Conservation (phyloP, 1,140 invertebrate genomes). For the Macrobrachium nipponense region DNA sequence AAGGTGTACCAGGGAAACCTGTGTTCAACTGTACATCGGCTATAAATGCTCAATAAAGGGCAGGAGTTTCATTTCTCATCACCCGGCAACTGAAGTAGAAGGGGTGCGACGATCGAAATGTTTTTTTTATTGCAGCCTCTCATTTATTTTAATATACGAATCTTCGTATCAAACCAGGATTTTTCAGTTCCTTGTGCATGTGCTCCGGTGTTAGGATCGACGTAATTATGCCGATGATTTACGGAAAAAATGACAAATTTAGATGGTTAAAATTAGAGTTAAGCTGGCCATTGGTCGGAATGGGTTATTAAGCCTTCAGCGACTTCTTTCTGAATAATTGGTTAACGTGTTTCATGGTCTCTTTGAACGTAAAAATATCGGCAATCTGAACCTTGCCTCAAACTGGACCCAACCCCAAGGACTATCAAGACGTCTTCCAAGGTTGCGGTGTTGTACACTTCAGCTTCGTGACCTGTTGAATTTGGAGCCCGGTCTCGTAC, state of each 20-base stretch:
- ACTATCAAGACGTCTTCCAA: slow-evolving; percentile 15
- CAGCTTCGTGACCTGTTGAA: slow-evolving; percentile 15
- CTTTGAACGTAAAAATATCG: neutral
- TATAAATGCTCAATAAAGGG: too few species aligned
- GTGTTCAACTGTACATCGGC: too few species aligned
- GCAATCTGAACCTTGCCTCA: slow-evolving; percentile 14
- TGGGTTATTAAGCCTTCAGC: neutral
- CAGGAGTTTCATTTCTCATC: too few species aligned
- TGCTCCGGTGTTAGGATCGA: too few species aligned
- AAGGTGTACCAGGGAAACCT: too few species aligned
- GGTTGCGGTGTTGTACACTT: slow-evolving; percentile 21
- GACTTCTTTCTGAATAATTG: slow-evolving; percentile 12
- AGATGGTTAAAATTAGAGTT: neutral
- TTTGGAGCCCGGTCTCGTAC: neutral
- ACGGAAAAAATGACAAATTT: neutral
- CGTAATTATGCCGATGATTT: neutral
- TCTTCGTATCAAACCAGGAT: too few species aligned
- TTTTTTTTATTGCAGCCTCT: too few species aligned
- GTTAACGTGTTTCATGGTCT: neutral
- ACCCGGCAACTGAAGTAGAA: too few species aligned
- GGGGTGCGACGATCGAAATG: too few species aligned
- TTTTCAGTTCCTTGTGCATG: too few species aligned
- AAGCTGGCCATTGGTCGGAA: neutral
- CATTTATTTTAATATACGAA: too few species aligned
- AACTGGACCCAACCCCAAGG: neutral